Evolutionary conservation across 2,888 invertebrate genomes (phyloP).

Genomic region (Zootermopsis nevadensis): DNA sequence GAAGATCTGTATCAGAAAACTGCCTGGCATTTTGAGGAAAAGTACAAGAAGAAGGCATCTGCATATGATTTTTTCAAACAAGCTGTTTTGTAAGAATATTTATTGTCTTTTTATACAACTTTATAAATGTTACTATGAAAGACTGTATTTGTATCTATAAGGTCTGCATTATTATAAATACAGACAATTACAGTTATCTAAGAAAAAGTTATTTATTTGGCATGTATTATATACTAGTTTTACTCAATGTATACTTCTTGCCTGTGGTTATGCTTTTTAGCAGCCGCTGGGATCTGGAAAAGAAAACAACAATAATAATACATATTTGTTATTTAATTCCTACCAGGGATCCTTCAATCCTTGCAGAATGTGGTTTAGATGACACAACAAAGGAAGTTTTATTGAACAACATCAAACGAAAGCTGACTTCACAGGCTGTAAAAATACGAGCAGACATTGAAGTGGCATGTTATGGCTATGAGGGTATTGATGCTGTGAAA

Average conservation of each 20-base stretch:
- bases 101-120: constrained; percentile 10
- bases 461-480: constrained; percentile 95
- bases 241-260: background rate
- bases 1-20: constrained; percentile 96
- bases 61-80: constrained; percentile 99
- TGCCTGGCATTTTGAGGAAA: constrained; percentile 98
- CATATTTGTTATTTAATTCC: constrained; percentile 49
- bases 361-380: constrained; percentile 96
- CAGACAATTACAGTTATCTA: background rate
- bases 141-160: background rate
- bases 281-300: constrained; percentile 36
- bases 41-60: constrained; percentile 94
- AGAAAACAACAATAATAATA: background rate
- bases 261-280: background rate
- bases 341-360: constrained; percentile 89
- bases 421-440: constrained; percentile 96
- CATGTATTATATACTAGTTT: constrained; percentile 2
- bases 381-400: constrained; percentile 92
- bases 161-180: background rate
- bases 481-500: constrained; percentile 99
- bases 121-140: constrained; percentile 24
- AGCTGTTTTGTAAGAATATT: constrained; percentile 84
- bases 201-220: background rate
- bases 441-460: constrained; percentile 94
- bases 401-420: constrained; percentile 93